These are phyloP conservation scores for Linnaemya tessellans DNA, from an alignment of 2,888 invertebrate species.

Conservation along the genomic window DNA sequence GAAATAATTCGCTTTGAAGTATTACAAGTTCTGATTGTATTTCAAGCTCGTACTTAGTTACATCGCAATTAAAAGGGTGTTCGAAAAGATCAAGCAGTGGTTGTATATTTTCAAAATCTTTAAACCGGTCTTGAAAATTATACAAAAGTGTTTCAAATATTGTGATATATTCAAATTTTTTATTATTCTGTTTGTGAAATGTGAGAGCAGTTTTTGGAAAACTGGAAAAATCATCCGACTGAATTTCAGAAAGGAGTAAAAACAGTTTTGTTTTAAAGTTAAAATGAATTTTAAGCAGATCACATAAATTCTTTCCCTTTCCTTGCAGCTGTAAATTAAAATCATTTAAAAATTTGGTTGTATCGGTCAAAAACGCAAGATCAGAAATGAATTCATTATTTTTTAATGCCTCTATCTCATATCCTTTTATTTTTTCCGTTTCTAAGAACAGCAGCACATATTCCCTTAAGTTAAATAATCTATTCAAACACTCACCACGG, in stretches of 20 bases:
- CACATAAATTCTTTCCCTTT: slow-evolving; percentile 1
- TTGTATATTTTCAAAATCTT: slow-evolving; percentile 35
- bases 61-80: background rate
- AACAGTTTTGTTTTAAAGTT: background rate
- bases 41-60: too few species aligned
- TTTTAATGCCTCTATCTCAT: slow-evolving; percentile 15
- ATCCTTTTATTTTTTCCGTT: background rate
- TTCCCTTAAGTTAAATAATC: too few species aligned
- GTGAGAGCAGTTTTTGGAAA: slow-evolving; percentile 7
- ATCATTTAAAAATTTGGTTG: slow-evolving; percentile 1
- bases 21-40: slow-evolving; percentile 19
- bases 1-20: too few species aligned
- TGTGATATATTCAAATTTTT: slow-evolving; percentile 26
- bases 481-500: too few species aligned
- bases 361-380: slow-evolving; percentile 18
- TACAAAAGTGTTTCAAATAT: slow-evolving; percentile 24
- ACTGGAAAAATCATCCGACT: slow-evolving; percentile 26
- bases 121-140: background rate
- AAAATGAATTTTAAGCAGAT: background rate
- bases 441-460: too few species aligned
- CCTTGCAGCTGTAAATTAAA: slow-evolving; percentile 33
- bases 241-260: slow-evolving; percentile 6
- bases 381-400: slow-evolving; percentile 1
- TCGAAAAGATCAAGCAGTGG: slow-evolving; percentile 26
- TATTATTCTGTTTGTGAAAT: background rate